These are phyloP conservation scores for Pterocles gutturalis DNA, from an alignment of 2,113 vertebrate species.

Conservation along the genomic window DNA sequence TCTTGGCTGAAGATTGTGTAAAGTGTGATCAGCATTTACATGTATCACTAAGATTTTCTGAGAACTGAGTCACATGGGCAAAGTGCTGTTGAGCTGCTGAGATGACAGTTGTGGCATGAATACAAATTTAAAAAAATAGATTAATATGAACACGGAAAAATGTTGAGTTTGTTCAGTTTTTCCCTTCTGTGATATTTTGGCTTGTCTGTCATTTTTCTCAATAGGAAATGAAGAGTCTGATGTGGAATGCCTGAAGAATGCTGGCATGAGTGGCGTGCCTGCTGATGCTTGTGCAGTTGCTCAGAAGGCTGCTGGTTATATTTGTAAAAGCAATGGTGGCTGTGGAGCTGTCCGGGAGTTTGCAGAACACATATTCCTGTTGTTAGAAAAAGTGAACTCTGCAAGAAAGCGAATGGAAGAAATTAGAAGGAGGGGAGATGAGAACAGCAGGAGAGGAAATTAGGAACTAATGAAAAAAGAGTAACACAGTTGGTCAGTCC, in stretches of 20 bases:
- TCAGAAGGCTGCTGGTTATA: slow-evolving; percentile 83
- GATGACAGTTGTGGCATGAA: background rate
- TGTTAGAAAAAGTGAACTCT: slow-evolving; percentile 80
- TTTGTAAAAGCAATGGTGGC: slow-evolving; percentile 80
- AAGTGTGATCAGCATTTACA: background rate
- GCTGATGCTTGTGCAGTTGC: slow-evolving; percentile 76
- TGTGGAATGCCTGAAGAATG: slow-evolving; percentile 84
- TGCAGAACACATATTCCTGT: slow-evolving; percentile 85
- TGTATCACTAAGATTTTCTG: background rate
- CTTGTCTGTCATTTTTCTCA: background rate
- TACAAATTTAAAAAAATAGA: background rate
- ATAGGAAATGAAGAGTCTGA: slow-evolving; percentile 87
- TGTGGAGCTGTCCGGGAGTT: slow-evolving; percentile 88
- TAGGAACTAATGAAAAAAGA: background rate
- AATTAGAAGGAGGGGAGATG: slow-evolving; percentile 56
- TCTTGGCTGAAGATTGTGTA: background rate
- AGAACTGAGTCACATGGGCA: background rate
- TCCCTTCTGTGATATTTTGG: background rate
- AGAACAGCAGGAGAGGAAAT: slow-evolving; percentile 10
- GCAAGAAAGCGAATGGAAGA: slow-evolving; percentile 68
- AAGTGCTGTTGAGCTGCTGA: background rate
- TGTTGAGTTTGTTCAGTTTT: background rate
- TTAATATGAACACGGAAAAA: accelerated
- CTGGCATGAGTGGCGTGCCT: slow-evolving; percentile 85
- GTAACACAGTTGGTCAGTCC: accelerated